Evolutionary conservation across 1,140 invertebrate species (phyloP).

Genomic region (Cryptotermes secundus): DNA sequence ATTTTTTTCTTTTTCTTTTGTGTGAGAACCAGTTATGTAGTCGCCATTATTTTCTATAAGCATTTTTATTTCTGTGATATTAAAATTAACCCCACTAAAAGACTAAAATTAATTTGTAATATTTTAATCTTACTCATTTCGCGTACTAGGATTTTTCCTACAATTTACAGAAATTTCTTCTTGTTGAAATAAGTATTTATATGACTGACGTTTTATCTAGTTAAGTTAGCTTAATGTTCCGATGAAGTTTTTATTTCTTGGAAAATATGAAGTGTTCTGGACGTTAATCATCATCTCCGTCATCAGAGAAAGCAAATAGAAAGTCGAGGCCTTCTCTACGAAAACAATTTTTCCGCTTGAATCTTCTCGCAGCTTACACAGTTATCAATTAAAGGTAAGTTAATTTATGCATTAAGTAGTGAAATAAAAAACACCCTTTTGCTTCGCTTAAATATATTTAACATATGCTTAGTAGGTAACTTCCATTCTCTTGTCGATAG

Average conservation of each 20-base stretch:
- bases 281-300: not conserved
- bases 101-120: not conserved
- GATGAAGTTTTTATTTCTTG: not conserved
- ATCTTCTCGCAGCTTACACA: not conserved
- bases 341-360: not conserved
- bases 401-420: not conserved
- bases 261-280: not conserved
- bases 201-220: not conserved
- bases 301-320: not conserved
- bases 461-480: not conserved
- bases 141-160: not conserved
- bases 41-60: not conserved
- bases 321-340: not conserved
- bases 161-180: not conserved
- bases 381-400: not conserved
- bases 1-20: no score
- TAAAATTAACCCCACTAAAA: not conserved
- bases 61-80: not conserved
- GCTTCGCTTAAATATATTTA: no score
- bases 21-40: no score
- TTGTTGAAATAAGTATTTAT: not conserved
- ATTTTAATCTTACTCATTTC: not conserved
- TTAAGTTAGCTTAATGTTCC: not conserved
- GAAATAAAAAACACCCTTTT: not conserved
- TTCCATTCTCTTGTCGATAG: not conserved